Evolutionary conservation across 2,888 invertebrate species (phyloP), one percentile per base, ranked within the genome.

Genomic region (Hyposoter dolosus): DNA sequence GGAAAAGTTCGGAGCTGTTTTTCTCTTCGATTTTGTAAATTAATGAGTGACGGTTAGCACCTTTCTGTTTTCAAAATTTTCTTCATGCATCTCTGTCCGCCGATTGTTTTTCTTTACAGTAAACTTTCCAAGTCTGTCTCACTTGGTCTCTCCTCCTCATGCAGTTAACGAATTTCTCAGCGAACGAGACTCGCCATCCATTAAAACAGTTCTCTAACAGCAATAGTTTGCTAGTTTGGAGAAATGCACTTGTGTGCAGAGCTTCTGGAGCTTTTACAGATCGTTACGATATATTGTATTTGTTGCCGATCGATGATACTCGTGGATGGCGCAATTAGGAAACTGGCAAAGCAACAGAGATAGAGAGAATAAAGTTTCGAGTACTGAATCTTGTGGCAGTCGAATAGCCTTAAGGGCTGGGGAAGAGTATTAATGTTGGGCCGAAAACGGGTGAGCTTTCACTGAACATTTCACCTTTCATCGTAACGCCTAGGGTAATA

Each of bases 381-480:
- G 53, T 63, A 66, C 71, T 19, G 35, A 19, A 50, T 72, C 71
- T 79, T 68, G 82, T 53, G 63, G 75, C 68, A 65, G 63, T 82
- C 60, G 72, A 47, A 84, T 82, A 56, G 47, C 77, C 80, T 66
- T 76, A 60, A 83, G 80, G 82, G 19, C 10, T 72, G 28, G 43
- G 15, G 47, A 28, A 43, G 74, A 80, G 83, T 60, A 76, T 85
- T 71, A 85, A 80, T 66, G 83, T 56, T 83, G 76, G 69, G 78
- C 45, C 74, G 63, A 74, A 74, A 60, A 77, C 69, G 81, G 74
- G 68, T 77, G 60, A 80, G 77, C 74, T 77, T 74, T 68, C 71
- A 43, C 50, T 45, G 80, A 66, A 75, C 82, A 56, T 82, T 82
- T 76, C 76, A 82, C 77, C 83, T 78, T 86, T 81, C 68, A 53